phyloP scores from a whole-genome alignment of 2,113 vertebrate species.

The Muntiacus reevesi region DNA sequence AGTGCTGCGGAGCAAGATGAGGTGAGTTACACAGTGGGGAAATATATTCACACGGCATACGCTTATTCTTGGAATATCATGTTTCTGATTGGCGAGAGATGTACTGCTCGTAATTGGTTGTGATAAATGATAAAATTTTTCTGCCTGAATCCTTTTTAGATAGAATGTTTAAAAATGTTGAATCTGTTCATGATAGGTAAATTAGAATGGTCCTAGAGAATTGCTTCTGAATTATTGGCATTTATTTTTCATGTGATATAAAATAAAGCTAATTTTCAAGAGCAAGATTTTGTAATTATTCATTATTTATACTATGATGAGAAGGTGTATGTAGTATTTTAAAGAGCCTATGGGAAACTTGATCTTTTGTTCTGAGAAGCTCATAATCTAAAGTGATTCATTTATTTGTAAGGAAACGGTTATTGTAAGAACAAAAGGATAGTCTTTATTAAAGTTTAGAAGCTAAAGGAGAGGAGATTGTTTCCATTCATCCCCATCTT shows the following conservation, averaged over 20 bases:
- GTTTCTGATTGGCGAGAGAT: background rate
- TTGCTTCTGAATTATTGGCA: constrained; percentile 49
- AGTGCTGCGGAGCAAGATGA: background rate
- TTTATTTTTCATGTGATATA: constrained; percentile 54
- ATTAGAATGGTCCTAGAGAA: constrained; percentile 34
- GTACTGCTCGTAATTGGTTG: background rate
- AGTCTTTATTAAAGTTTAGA: constrained; percentile 71
- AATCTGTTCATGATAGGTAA: background rate
- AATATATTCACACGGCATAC: background rate
- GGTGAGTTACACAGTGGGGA: background rate
- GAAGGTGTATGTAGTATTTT: background rate
- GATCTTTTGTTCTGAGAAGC: constrained; percentile 7
- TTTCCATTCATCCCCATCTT: constrained; percentile 53
- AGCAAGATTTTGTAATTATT: constrained; percentile 11
- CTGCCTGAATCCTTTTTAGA: background rate
- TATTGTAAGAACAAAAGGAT: constrained; percentile 67
- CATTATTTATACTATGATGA: background rate
- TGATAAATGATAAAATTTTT: background rate
- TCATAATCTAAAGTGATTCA: constrained; percentile 42
- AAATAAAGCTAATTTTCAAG: constrained; percentile 61
- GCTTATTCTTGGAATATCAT: background rate
- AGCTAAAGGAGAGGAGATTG: constrained; percentile 62
- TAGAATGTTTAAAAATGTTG: constrained; percentile 47
- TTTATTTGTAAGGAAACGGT: constrained; percentile 56
- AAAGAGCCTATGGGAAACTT: constrained; percentile 8